Evolutionary conservation across 2,797 vertebrate species (phyloP), one percentile per base, ranked within the genome.

Genomic region (Mycteria americana): DNA sequence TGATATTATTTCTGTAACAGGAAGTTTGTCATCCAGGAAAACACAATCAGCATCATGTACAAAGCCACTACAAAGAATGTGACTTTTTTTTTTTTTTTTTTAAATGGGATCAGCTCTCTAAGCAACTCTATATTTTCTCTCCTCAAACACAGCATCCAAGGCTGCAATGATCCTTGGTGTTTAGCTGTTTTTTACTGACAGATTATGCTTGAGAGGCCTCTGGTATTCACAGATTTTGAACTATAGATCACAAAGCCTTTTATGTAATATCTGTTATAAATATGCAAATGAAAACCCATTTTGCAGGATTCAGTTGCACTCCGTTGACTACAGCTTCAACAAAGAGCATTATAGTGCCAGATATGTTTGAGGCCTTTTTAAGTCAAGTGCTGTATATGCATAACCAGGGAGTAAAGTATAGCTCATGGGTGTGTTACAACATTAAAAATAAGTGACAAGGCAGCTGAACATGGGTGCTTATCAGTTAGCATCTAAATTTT

Each of bases 181-280:
- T 80, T 64, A 93, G 30, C 62, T 90, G 22, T 2, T 83, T 88
- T 93, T 88, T 74, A 64, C 73, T 84, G 77, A 45, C 23, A 90
- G 73, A 57, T 95, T 81, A 68, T 37, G n/a, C 67, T 82, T 70
- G 63, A 67, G 75, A 85, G 48, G 35, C 51, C 51, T 95, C 72
- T 83, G 60, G 11, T 84, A 80, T 85, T 94, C 87, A 74, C 39
- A 50, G 67, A 91, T 94, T 89, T 89, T 86, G 80, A 82, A 57
- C 92, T 90, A 48, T 63, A 91, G 51, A 92, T 93, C 81, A 74
- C 65, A 85, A 93, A 92, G 79, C 46, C 73, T 83, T 92, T 96
- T 93, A 94, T 95, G 53, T 91, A 85, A 94, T 95, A 88, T 59
- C 35, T 90, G 60, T 80, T 91, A 75, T 93, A 91, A 95, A 84